phyloP scores from a whole-genome alignment of 2,888 invertebrate genomes.

The Augiades crinisus region DNA sequence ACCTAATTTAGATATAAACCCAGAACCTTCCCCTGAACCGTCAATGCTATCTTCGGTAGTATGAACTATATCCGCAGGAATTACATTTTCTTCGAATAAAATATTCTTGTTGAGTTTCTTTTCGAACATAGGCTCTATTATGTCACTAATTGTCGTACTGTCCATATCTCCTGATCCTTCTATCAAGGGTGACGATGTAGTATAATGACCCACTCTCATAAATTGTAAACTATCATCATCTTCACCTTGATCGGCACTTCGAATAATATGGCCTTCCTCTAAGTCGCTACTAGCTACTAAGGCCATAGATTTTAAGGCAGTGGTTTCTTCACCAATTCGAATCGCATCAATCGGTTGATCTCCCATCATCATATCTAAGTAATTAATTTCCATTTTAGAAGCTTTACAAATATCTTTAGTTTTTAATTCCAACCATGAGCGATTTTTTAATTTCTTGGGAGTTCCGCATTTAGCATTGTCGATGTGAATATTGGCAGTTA shows the following conservation, averaged over 20 bases:
- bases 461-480: slow-evolving; percentile 80
- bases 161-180: slow-evolving; percentile 63
- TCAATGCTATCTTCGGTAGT: slow-evolving; percentile 58
- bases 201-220: slow-evolving; percentile 55
- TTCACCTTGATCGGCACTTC: slow-evolving; percentile 46
- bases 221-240: slow-evolving; percentile 68
- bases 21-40: slow-evolving; percentile 70
- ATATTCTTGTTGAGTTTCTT: slow-evolving; percentile 40
- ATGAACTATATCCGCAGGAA: slow-evolving; percentile 43
- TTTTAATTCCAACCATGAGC: slow-evolving; percentile 81
- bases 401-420: slow-evolving; percentile 77
- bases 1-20: slow-evolving; percentile 36
- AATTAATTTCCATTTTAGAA: slow-evolving; percentile 51
- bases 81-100: slow-evolving; percentile 47
- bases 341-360: slow-evolving; percentile 79
- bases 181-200: slow-evolving; percentile 43
- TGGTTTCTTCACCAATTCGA: slow-evolving; percentile 58
- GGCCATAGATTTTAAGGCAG: slow-evolving; percentile 64
- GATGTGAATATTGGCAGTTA: slow-evolving; percentile 76
- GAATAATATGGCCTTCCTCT: slow-evolving; percentile 66
- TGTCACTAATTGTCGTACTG: slow-evolving; percentile 67
- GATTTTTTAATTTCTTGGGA: slow-evolving; percentile 74
- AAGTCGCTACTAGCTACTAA: slow-evolving; percentile 58
- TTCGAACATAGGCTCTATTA: slow-evolving; percentile 44
- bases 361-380: slow-evolving; percentile 83